Percentiles rank a stretch among this genome's conserved stretches.
Evolutionary conservation across 2,888 invertebrate species (phyloP).

Genomic region (Eristalis pertinax): DNA sequence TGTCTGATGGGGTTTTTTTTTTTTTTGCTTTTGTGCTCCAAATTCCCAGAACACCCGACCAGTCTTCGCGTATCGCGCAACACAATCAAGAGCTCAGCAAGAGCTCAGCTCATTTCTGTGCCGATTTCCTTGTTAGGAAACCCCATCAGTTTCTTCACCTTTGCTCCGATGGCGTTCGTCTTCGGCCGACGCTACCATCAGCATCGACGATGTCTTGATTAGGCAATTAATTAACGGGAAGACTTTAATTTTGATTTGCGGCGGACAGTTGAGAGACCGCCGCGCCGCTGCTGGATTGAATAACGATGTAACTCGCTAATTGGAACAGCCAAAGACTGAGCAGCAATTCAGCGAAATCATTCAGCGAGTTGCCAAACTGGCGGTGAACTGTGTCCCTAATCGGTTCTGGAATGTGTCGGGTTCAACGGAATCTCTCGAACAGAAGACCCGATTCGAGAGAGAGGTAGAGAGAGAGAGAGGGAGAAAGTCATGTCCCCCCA

Average conservation of each 20-base stretch:
- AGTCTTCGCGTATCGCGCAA: neutral
- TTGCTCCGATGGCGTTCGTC: neutral
- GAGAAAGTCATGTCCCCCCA: slow-evolving; percentile 47
- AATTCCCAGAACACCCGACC: neutral
- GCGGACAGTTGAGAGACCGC: neutral
- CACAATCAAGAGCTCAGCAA: neutral
- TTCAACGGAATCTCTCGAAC: slow-evolving; percentile 24
- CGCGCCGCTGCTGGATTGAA: neutral
- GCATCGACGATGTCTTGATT: slow-evolving; percentile 15
- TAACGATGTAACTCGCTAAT: slow-evolving; percentile 33
- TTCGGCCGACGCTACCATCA: too few relatives aligned
- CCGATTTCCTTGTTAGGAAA: slow-evolving; percentile 42
- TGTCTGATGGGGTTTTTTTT: neutral
- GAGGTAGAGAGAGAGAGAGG: slow-evolving; percentile 5
- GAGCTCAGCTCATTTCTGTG: neutral
- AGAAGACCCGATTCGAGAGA: slow-evolving; percentile 1
- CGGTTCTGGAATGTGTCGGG: slow-evolving; percentile 39
- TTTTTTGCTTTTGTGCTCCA: neutral
- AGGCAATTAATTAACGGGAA: slow-evolving; percentile 61
- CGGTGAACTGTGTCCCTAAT: slow-evolving; percentile 17
- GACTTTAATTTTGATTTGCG: slow-evolving; percentile 35
- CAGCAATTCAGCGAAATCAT: slow-evolving; percentile 17
- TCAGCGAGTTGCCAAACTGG: neutral
- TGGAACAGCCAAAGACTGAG: slow-evolving; percentile 19
- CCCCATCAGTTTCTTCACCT: slow-evolving; percentile 35